Evolutionary conservation across 2,113 vertebrate species (phyloP).

Genomic region (Pseudopodoces humilis): DNA sequence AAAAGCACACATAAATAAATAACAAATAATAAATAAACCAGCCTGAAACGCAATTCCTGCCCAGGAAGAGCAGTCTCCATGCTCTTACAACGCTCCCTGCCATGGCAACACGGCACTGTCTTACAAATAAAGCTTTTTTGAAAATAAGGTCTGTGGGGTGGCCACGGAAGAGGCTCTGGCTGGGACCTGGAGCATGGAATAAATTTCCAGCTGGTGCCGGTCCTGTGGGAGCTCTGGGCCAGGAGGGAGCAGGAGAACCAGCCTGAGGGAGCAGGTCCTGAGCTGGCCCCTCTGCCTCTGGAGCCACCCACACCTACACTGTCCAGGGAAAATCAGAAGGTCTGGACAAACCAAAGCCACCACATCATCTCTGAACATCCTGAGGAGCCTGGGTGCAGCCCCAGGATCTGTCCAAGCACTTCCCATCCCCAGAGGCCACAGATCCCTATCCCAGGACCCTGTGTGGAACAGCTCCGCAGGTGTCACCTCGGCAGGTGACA

Average conservation of each 20-base stretch:
- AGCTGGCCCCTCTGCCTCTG: not conserved
- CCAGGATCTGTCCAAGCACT: not conserved
- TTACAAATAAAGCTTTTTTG: not conserved
- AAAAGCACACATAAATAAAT: not conserved
- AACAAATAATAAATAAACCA: fast-evolving
- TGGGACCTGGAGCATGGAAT: not conserved
- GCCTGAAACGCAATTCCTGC: not conserved
- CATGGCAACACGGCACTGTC: fast-evolving
- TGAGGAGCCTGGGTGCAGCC: not conserved
- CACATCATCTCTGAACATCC: not conserved
- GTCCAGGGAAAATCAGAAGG: not conserved
- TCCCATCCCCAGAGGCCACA: not conserved
- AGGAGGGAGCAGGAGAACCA: not conserved
- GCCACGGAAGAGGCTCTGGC: not conserved
- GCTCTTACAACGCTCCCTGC: not conserved
- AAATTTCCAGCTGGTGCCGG: not conserved
- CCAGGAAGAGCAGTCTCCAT: fast-evolving
- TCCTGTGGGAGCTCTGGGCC: not conserved
- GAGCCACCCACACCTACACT: fast-evolving
- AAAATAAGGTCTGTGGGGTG: too few species aligned
- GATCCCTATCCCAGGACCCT: not conserved
- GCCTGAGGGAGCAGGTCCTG: fast-evolving
- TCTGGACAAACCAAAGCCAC: not conserved
- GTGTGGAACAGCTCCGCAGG: not conserved
- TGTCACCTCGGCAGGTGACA: not conserved